phyloP scores from a whole-genome alignment of 2,888 invertebrate species.

The Hypena proboscidalis region DNA sequence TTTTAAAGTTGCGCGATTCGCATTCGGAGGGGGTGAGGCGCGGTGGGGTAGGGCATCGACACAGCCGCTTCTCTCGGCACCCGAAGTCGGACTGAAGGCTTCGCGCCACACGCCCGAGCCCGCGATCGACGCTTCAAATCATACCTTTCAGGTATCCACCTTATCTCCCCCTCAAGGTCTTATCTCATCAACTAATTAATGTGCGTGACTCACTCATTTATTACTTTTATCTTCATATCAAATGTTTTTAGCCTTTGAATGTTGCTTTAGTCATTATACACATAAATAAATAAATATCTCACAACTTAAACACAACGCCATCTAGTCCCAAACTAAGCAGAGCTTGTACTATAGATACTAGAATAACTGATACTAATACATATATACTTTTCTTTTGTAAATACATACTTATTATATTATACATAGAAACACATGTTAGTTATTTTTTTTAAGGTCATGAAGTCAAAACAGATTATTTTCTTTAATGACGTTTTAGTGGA shows the following conservation, averaged over 20 bases:
- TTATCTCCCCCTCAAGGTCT: conserved; percentile 47
- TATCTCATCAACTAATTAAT: conserved; percentile 51
- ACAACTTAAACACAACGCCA: no score
- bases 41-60: conserved; percentile 37
- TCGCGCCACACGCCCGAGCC: conserved; percentile 41
- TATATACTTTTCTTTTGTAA: no score
- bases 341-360: no score
- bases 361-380: no score
- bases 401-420: no score
- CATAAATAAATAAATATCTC: no score
- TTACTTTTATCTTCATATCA: conserved; percentile 35
- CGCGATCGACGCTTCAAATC: conserved; percentile 45
- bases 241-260: conserved; percentile 25
- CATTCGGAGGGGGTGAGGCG: conserved; percentile 42
- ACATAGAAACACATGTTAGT: no score
- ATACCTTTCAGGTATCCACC: conserved; percentile 60
- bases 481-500: no score
- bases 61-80: conserved; percentile 50
- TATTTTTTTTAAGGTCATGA: no score
- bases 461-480: no score
- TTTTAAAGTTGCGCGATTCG: conserved; percentile 71
- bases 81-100: conserved; percentile 59
- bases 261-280: no score
- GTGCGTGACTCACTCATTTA: conserved; percentile 45
- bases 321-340: no score